phyloP scores from a whole-genome alignment of 2,888 invertebrate genomes.

The Agrochola lota region DNA sequence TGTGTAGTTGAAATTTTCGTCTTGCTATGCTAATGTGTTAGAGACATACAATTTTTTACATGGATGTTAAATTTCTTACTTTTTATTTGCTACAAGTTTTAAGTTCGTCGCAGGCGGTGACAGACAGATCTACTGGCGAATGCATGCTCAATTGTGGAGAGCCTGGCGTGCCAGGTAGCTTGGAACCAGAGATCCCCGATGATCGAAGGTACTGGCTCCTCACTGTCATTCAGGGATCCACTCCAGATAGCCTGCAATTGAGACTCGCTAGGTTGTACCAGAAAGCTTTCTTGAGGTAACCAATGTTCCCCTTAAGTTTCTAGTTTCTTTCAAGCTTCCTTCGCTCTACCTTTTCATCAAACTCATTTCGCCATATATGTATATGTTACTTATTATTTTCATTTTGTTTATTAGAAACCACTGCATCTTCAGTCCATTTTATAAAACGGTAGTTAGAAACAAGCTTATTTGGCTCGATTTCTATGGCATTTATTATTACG shows the following conservation, averaged over 20 bases:
- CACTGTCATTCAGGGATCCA: conserved; percentile 92
- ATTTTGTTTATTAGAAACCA: background rate
- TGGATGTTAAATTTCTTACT: conserved; percentile 5
- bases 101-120: conserved; percentile 81
- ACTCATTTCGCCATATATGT: background rate
- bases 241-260: conserved; percentile 93
- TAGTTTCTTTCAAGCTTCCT: conserved; percentile 41
- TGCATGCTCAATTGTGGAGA: conserved; percentile 89
- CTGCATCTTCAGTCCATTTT: background rate
- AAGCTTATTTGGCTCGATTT: conserved; percentile 51
- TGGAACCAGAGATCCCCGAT: conserved; percentile 90
- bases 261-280: conserved; percentile 94
- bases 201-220: conserved; percentile 95
- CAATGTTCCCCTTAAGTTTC: conserved; percentile 39
- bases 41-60: conserved; percentile 22
- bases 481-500: background rate
- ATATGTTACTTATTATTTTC: background rate
- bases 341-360: conserved; percentile 30
- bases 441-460: background rate
- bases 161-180: conserved; percentile 83
- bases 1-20: conserved; percentile 11
- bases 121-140: conserved; percentile 87
- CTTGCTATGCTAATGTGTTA: conserved; percentile 19
- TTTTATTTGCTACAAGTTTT: conserved; percentile 26
- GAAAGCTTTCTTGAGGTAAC: conserved; percentile 94